A percentile compares a stretch with the other conserved stretches of the same genome.
Evolutionary conservation across 2,797 vertebrate species (phyloP).

Genomic region (Cryptoblepharus egeriae): DNA sequence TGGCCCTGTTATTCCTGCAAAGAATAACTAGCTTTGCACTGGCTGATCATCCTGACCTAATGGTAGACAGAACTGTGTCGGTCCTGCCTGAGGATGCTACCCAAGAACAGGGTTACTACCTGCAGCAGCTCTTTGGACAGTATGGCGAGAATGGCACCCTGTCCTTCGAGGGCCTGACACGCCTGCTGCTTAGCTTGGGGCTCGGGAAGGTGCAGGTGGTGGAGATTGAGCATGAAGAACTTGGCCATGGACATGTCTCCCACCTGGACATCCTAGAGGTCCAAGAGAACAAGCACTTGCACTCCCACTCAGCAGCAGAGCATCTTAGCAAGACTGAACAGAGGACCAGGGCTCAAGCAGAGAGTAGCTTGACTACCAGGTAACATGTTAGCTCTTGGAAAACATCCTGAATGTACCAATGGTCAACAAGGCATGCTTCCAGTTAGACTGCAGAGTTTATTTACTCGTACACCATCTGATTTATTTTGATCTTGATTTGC

Average conservation of each 20-base stretch:
- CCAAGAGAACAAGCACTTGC: slow-evolving; percentile 65
- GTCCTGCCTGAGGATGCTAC: slow-evolving; percentile 59
- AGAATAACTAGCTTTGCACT: not conserved
- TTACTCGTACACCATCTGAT: not conserved
- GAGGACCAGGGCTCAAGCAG: not conserved
- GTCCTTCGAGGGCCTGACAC: slow-evolving; percentile 77
- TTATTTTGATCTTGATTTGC: not conserved
- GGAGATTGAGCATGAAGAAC: slow-evolving; percentile 71
- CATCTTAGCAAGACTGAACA: slow-evolving; percentile 48
- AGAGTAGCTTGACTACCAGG: slow-evolving; percentile 45
- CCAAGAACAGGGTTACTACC: slow-evolving; percentile 81
- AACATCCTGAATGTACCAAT: not conserved
- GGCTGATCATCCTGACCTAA: not conserved
- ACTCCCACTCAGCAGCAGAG: slow-evolving; percentile 68
- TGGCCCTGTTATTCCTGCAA: not conserved
- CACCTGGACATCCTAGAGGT: slow-evolving; percentile 71
- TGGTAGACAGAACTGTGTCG: not conserved
- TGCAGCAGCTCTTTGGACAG: slow-evolving; percentile 80
- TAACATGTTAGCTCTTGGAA: slow-evolving; percentile 1
- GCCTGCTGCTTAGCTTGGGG: slow-evolving; percentile 82
- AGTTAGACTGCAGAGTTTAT: not conserved
- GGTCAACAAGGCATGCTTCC: not conserved
- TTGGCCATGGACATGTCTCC: slow-evolving; percentile 67
- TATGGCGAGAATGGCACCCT: slow-evolving; percentile 83
- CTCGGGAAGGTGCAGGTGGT: slow-evolving; percentile 82